Percentiles rank a stretch among this genome's conserved stretches.
Evolutionary conservation across 2,113 vertebrate species (phyloP).

Genomic region (Furnarius figulus): DNA sequence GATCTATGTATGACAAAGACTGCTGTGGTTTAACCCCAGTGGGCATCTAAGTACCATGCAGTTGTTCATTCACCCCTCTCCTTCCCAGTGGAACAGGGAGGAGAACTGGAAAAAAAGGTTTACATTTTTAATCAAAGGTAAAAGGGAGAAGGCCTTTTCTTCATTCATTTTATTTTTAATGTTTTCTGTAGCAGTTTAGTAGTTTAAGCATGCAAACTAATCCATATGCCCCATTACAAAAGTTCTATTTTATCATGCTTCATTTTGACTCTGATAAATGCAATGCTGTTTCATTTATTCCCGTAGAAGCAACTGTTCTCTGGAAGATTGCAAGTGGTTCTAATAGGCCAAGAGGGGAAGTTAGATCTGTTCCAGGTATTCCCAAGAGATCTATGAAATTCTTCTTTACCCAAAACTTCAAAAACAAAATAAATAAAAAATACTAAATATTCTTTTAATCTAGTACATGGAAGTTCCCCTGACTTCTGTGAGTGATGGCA

Average conservation of each 20-base stretch:
- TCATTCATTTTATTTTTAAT: not conserved
- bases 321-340: not conserved
- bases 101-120: not conserved
- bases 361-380: not conserved
- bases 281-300: not conserved
- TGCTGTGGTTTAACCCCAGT: not conserved
- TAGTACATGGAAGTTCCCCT: not conserved
- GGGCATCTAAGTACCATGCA: fast-evolving
- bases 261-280: not conserved
- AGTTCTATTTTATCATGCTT: not conserved
- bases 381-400: not conserved
- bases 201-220: not conserved
- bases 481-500: not conserved
- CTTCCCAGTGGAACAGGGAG: not conserved
- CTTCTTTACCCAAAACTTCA: not conserved
- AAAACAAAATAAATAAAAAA: not conserved
- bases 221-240: not conserved
- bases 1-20: not conserved
- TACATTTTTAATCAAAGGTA: not conserved
- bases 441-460: not conserved
- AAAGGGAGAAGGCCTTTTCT: not conserved
- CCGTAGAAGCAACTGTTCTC: not conserved
- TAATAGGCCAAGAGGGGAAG: not conserved
- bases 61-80: not conserved
- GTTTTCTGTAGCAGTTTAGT: not conserved